Percentiles rank a stretch among this genome's conserved stretches.
These are phyloP conservation scores for Amia ocellicauda DNA, from an alignment of 2,113 vertebrate genomes.

Conservation along the genomic window DNA sequence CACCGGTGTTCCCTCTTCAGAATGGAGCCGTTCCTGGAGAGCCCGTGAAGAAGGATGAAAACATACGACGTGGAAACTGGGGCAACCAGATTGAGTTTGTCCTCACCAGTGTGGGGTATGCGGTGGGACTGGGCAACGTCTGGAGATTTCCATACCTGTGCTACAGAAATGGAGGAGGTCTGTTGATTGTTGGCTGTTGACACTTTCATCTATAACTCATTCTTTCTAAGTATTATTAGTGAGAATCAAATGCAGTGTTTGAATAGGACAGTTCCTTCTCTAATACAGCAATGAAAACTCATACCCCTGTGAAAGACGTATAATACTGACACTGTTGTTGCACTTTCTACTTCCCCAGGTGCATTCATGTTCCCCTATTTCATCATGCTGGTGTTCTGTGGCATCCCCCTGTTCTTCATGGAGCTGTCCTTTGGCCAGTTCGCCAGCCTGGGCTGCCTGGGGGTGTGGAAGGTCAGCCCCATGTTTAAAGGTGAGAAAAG, in stretches of 20 bases:
- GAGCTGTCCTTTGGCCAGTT: conserved; percentile 98
- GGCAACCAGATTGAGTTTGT: conserved; percentile 98
- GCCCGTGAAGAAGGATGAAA: conserved; percentile 85
- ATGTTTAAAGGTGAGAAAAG: conserved; percentile 89
- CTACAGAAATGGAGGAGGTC: conserved; percentile 98
- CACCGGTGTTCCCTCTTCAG: conserved; percentile 66
- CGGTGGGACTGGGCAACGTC: conserved; percentile 96
- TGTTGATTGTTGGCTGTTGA: too few relatives aligned
- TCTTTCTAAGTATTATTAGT: too few relatives aligned
- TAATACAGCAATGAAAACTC: too few relatives aligned
- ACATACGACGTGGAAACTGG: conserved; percentile 91
- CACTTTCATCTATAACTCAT: too few relatives aligned
- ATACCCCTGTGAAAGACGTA: too few relatives aligned
- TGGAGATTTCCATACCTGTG: conserved; percentile 99
- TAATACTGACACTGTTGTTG: neutral
- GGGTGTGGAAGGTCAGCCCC: conserved; percentile 95
- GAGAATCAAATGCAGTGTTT: too few relatives aligned
- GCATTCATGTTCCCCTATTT: conserved; percentile 98
- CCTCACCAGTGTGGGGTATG: conserved; percentile 96
- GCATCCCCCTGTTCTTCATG: conserved; percentile 96
- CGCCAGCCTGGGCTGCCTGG: conserved; percentile 91
- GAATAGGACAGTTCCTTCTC: too few relatives aligned
- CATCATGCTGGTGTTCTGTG: conserved; percentile 97
- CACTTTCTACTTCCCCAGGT: conserved; percentile 57
- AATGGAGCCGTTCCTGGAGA: conserved; percentile 96